Evolutionary conservation across 2,113 vertebrate species (phyloP), one percentile per base, ranked within the genome.

Genomic region (Electrona antarctica): DNA sequence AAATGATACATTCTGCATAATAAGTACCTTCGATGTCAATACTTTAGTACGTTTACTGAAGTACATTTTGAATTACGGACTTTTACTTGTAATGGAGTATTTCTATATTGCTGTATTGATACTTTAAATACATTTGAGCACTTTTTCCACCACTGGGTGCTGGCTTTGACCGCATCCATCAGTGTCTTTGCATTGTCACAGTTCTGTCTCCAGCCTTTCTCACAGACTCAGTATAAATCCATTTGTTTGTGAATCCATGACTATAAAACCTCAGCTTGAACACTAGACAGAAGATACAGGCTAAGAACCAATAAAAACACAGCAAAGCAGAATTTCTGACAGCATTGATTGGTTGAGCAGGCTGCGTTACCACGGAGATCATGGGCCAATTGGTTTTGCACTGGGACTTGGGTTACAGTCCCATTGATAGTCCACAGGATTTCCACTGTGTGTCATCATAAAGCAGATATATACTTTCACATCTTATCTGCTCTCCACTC

Each of bases 401-500:
- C 52, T 6, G 56, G 47, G 80, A 80, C 74, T 81, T 2, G 28
- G 70, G 67, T 60, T 60, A 65, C 63, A 76, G 71, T 81, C 69
- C 49, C 45, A 45, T 68, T 77, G 67, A 77, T 60, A 64, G 65
- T 73, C 64, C 50, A 86, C 83, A 90, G 84, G 71, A 76, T 77
- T 89, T 83, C 63, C 72, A 78, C 73, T 80, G 79, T 89, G 70
- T 63, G 67, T 83, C 81, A 65, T 88, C 88, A 85, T 80, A 86
- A 84, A 87, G 80, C 82, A 78, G 84, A 87, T 85, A 87, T 74
- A 88, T 73, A 81, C 77, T 71, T 80, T 79, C 57, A 65, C 78
- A 81, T 91, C 85, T 89, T 91, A 92, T 92, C 88, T 85, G 29
- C 33, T 72, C 80, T 82, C 77, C 65, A 75, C 83, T 91, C 85